phyloP scores from a whole-genome alignment of 2,888 invertebrate genomes.

The Eulithis testata region DNA sequence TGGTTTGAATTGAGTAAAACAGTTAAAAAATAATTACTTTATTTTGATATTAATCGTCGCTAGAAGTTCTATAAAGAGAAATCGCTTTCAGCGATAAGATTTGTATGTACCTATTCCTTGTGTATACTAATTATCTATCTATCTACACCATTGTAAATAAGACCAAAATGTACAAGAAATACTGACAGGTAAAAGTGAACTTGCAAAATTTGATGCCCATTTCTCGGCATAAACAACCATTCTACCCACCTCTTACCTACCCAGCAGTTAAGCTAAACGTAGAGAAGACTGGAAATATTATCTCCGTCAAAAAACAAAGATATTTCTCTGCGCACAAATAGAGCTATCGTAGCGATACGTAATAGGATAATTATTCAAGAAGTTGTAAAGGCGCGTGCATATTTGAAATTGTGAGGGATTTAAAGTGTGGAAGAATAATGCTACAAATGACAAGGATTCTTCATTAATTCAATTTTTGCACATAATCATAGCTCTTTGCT shows the following conservation, averaged over 20 bases:
- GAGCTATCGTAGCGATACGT: slow-evolving; percentile 70
- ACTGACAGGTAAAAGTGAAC: background rate
- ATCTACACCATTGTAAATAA: background rate
- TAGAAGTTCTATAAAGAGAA: too few relatives aligned
- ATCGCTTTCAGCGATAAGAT: too few relatives aligned
- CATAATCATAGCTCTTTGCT: too few relatives aligned
- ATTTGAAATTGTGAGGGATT: background rate
- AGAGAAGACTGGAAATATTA: slow-evolving; percentile 18
- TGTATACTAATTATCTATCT: too few relatives aligned
- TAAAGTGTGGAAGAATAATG: too few relatives aligned
- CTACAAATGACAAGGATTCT: too few relatives aligned
- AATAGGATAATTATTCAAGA: slow-evolving; percentile 75
- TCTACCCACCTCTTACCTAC: slow-evolving; percentile 2
- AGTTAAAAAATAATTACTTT: too few relatives aligned
- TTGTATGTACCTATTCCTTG: too few relatives aligned
- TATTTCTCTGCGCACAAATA: slow-evolving; percentile 54
- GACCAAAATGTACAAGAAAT: background rate
- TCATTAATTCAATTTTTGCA: too few relatives aligned
- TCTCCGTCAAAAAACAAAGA: slow-evolving; percentile 37
- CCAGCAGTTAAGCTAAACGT: slow-evolving; percentile 21
- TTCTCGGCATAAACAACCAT: slow-evolving; percentile 11
- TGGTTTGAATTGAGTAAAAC: background rate
- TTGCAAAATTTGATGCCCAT: background rate
- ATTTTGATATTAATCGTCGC: too few relatives aligned
- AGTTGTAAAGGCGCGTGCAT: slow-evolving; percentile 43